Conservation (phyloP, 2,113 vertebrate species). For the Actenoides lindsayi region DNA sequence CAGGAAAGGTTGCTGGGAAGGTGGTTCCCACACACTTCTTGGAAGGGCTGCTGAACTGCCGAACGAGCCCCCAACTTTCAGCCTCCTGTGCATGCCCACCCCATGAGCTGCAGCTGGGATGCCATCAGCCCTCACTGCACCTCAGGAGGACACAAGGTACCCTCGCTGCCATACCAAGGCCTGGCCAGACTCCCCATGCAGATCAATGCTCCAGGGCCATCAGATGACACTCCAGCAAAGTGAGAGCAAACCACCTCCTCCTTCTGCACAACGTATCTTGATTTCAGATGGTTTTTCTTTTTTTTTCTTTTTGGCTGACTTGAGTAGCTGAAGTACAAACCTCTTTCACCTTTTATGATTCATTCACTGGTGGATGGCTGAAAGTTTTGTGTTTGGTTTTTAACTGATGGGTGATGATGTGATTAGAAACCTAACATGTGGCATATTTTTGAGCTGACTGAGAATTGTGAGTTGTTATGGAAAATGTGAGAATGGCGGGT, state of each 20-base stretch:
- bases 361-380: not conserved
- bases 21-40: not conserved
- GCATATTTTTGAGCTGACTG: not conserved
- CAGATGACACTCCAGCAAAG: not conserved
- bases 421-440: not conserved
- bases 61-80: not conserved
- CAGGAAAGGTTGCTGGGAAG: not conserved
- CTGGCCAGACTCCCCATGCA: rapidly evolving
- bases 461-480: not conserved
- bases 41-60: not conserved
- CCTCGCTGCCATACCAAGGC: too few species aligned
- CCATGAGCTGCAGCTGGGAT: not conserved
- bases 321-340: not conserved
- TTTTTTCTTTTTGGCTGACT: not conserved
- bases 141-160: not conserved
- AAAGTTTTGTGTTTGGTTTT: not conserved
- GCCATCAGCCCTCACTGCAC: not conserved
- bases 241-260: not conserved
- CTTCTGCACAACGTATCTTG: not conserved
- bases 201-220: not conserved
- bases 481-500: rapidly evolving
- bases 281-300: not conserved
- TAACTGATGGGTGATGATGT: not conserved
- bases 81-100: not conserved
- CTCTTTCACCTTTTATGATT: not conserved